Evolutionary conservation across 2,113 vertebrate genomes (phyloP).

Genomic region (Panthera leo): DNA sequence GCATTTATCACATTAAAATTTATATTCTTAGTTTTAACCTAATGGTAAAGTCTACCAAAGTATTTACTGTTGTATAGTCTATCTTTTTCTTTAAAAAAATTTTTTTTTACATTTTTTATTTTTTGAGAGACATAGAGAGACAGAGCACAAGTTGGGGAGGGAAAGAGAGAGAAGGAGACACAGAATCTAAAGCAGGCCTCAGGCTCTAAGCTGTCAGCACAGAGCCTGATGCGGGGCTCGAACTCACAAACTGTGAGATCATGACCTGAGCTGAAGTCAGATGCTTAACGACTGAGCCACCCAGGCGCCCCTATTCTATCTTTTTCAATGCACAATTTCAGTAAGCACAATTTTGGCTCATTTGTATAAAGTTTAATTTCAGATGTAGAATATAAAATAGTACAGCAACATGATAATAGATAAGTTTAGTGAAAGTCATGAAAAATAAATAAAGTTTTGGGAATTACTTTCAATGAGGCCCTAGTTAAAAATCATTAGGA

Average conservation of each 20-base stretch:
- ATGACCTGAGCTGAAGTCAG: no score
- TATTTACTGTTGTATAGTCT: background rate
- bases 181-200: no score
- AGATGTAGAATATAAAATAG: background rate
- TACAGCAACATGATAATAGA: background rate
- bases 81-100: no score
- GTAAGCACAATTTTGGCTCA: background rate
- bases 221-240: accelerated
- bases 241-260: no score
- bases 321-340: background rate
- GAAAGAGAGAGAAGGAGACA: no score
- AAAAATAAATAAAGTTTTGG: background rate
- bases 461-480: background rate
- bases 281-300: no score
- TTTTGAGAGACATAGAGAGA: no score
- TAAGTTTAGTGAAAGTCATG: background rate
- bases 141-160: no score
- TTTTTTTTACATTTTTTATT: no score
- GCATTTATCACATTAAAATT: background rate
- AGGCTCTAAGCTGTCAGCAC: no score
- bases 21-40: background rate
- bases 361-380: background rate
- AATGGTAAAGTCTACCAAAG: background rate
- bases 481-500: background rate
- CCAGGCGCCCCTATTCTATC: background rate